Evolutionary conservation across 2,113 vertebrate genomes (phyloP).

Genomic region (Agapornis roseicollis): DNA sequence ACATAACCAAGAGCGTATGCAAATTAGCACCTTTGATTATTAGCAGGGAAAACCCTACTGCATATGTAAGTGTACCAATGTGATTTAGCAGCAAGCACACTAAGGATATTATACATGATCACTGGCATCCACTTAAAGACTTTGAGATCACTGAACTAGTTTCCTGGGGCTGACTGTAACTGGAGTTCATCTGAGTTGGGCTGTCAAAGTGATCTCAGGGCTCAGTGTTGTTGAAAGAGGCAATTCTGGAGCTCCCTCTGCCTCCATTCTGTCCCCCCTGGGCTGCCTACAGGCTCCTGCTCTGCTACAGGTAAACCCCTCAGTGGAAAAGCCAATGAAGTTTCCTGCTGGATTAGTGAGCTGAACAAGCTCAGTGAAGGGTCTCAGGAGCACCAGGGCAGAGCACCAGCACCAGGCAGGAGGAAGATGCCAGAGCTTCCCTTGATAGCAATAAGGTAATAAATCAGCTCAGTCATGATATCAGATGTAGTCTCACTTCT

Average conservation of each 20-base stretch:
- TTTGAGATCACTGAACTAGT: background rate
- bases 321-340: background rate
- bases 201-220: background rate
- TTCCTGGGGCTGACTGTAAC: background rate
- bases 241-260: background rate
- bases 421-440: background rate
- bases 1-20: background rate
- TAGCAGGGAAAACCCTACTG: background rate
- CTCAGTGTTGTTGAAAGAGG: background rate
- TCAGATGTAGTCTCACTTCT: background rate
- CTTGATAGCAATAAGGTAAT: background rate
- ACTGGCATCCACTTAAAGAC: background rate
- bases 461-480: background rate
- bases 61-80: background rate
- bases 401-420: too few species aligned
- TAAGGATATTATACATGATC: background rate
- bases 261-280: background rate
- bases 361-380: background rate
- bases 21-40: background rate
- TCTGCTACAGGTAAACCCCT: background rate
- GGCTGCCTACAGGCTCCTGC: background rate
- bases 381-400: background rate
- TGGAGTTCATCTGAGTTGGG: background rate
- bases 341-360: background rate
- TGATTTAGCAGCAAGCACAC: background rate